Base-by-base conservation (phyloP, 2,797 vertebrate genomes). In the Oreonectes daqikongensis region DNA sequence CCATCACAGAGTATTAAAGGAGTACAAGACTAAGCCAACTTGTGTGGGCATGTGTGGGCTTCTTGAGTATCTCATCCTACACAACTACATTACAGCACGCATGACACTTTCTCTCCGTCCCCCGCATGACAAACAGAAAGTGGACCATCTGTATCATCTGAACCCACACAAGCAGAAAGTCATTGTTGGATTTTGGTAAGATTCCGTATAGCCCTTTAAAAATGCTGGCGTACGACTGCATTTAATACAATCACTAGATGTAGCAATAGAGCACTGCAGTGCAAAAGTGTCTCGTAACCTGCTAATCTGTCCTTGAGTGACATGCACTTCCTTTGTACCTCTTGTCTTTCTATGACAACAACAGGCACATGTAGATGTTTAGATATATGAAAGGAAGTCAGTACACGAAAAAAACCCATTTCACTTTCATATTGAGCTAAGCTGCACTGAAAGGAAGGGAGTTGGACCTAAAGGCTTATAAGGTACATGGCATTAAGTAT, bases 331-430 rank as follows among this genome's bases (percentile, higher is more conserved):
- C 32, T 20, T 20, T 75, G 28, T 20, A 52, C 26, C 28, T 69
- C 35, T 32, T 48, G 50, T 57, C 64, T 66, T 74, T 40, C 77
- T 73, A 74, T 52, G 53, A 55, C 81, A 80, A 72, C 84, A 83
- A 30, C n/a, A n/a, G n/a, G 12, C 52, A 57, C 26, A 72, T 14
- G 5, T 28, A 65, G 32, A 74, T 28, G 2, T 28, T 40, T 2
- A 28, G 32, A 53, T 42, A 55, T 52, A 42, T 1, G 38, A 73
- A 64, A 72, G 59, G 48, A 74, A 53, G 44, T 53, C 61, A 30
- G 61, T 46, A 9, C 0, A 35, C 40, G 22, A 20, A 42, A 2
- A 32, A 10, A 38, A 38, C 2, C 10, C 10, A 15, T 73, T 73
- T 64, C n/a, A 52, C 2, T 53, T 40, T 1, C 4, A 12, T 35